These are phyloP conservation scores for pig (Sus scrofa) DNA, from an alignment of 2,113 vertebrate species.

Conservation along the genomic window T2T-Sscrofa CM000822.6:14121501-14122000, in stretches of 20 bases:
- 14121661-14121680: background rate
- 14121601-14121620: background rate
- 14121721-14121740: background rate
- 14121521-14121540: constrained; percentile 74
- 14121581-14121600: background rate
- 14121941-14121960: constrained; percentile 36
- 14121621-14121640: background rate
- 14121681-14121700: background rate
- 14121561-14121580: constrained; percentile 37
- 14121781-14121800: background rate
- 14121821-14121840: background rate
- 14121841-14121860: background rate
- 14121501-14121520: constrained; percentile 47
- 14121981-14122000: background rate
- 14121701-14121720: constrained; percentile 10
- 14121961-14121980: background rate
- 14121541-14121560: background rate
- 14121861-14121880: background rate
- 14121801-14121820: background rate
- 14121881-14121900: background rate
- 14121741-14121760: background rate
- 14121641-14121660: background rate
- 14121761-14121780: background rate
- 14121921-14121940: constrained; percentile 36
- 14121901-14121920: background rate